Base-by-base conservation (phyloP, 35 echinoderm and acorn worm genomes). In the Anneissia japonica region DNA sequence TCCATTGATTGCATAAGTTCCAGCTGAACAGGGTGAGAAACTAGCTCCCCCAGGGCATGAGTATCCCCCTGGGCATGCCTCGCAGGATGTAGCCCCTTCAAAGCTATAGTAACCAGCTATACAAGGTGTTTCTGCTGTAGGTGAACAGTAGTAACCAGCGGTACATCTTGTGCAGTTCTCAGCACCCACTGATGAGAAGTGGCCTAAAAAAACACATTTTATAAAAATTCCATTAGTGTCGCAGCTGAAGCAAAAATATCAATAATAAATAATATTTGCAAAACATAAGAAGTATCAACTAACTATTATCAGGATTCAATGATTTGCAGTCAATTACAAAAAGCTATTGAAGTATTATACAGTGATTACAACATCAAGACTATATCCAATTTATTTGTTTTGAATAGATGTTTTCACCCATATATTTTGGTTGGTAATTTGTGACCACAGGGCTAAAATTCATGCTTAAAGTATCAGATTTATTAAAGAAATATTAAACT, bases 1-100 rank as follows among this genome's bases (percentile, higher is more conserved):
- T 46, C 88, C 92, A 26, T 89, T 89, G 26, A 37, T 55, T 36
- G 95, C 91, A 81, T 94, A 94, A 14, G 34, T 91, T 45, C 95
- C 92, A 31, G 82, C 82, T 2, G 74, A 34, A 84, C 95, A 98
- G 30, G 78, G 74, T 0, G 86, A 72, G 17, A 89, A 89, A 6
- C 81, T 13, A 34, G 83, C 79, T 64, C 41, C 89, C 19, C 87
- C 87, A 21, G 79, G 35, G 51, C 91, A 93, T 21, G 51, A 74
- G 77, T 89, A 89, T 4, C 91, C 91, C 23, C 87, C 91, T 17
- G 83, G 87, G 74, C 91, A 93, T 29, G 46, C 1, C 26, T 37
- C 30, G 43, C 92, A 93, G 14, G 88, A 90, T 34, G 36, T 35
- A 7, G 77, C 51, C 23, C 87, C 83, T 3, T 35, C 72, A 73